Base-by-base conservation (phyloP, 2,888 invertebrate species). In the Aphrophora alni region DNA sequence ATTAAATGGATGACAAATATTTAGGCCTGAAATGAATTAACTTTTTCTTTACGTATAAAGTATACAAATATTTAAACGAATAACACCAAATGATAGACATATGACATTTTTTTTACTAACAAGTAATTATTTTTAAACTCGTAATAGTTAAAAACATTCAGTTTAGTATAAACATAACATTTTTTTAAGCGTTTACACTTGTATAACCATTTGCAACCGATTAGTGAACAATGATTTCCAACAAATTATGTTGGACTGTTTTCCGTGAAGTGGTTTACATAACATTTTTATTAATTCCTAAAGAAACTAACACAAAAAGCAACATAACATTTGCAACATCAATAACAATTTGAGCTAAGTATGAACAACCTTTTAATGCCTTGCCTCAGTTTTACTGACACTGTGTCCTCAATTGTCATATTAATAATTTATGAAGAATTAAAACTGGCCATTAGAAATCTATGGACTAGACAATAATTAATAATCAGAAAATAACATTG, bases 301-400 rank as follows among this genome's bases (percentile, higher is more conserved):
- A 21, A 69, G 25, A 69, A 26, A 10, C 69, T 24, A 71, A 78
- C 78, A 78, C 73, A 71, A 51, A 78, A 78, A 78, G 78, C 78
- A 73, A 78, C 59, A 72, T 73, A 78, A 78, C 78, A 78, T 73
- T 73, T 51, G 78, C 78, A 72, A 78, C 77, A 78, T 78, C 44
- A 69, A 68, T 14, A 77, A 78, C 78, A 73, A 51, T 44, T 78
- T 78, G 78, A 78, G 78, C 78, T 72, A 70, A 24, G 44, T 51
- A 78, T 59, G 73, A 72, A 44, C 72, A 27, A 78, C 51, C 59
- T 59, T 59, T 59, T 8, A 33, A 33, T 14, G 59, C 59, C 59
- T 59, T 14, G 3, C 21, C 59, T 59, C 21, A 21, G n/a, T 5
- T 44, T 7, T 59, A 59, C 59, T 59, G 59, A 59, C 59, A 59